phyloP scores from a whole-genome alignment of 2,888 invertebrate genomes.

The Dynastes tityus region DNA sequence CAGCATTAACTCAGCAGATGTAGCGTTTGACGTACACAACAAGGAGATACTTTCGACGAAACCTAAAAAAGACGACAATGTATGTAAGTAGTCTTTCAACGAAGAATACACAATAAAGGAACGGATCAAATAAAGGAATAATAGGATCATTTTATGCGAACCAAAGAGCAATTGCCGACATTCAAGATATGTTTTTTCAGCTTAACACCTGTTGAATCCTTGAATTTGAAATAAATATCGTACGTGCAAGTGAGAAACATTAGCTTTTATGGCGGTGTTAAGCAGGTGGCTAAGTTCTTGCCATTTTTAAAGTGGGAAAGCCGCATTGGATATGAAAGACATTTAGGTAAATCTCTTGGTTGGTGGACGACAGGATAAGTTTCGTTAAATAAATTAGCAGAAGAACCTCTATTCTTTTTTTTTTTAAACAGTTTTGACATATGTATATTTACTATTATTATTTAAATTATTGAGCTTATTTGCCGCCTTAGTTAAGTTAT shows the following conservation, averaged over 20 bases:
- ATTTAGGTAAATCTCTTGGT: neutral
- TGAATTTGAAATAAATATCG: slow-evolving; percentile 50
- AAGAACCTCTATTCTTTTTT: too few species aligned
- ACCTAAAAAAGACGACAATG: slow-evolving; percentile 23
- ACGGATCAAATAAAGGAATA: slow-evolving; percentile 39
- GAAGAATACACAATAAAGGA: slow-evolving; percentile 29
- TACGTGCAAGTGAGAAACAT: slow-evolving; percentile 46
- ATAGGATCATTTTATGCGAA: slow-evolving; percentile 40
- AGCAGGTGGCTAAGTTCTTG: slow-evolving; percentile 42
- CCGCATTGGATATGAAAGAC: neutral
- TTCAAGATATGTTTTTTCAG: slow-evolving; percentile 42
- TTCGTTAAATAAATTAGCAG: too few species aligned
- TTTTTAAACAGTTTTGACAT: too few species aligned
- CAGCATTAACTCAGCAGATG: slow-evolving; percentile 14
- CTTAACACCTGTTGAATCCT: slow-evolving; percentile 51
- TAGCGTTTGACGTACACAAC: slow-evolving; percentile 2
- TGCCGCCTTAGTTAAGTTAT: too few species aligned
- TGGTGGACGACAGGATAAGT: too few species aligned
- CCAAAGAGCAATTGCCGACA: slow-evolving; percentile 38
- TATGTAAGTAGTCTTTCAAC: slow-evolving; percentile 9
- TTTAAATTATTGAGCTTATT: too few species aligned
- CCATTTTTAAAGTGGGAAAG: neutral
- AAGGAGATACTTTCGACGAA: slow-evolving; percentile 7
- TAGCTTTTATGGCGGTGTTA: slow-evolving; percentile 40
- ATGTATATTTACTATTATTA: too few species aligned